phyloP scores from a whole-genome alignment of 2,113 vertebrate species.

The Sebastes schlegelii region DNA sequence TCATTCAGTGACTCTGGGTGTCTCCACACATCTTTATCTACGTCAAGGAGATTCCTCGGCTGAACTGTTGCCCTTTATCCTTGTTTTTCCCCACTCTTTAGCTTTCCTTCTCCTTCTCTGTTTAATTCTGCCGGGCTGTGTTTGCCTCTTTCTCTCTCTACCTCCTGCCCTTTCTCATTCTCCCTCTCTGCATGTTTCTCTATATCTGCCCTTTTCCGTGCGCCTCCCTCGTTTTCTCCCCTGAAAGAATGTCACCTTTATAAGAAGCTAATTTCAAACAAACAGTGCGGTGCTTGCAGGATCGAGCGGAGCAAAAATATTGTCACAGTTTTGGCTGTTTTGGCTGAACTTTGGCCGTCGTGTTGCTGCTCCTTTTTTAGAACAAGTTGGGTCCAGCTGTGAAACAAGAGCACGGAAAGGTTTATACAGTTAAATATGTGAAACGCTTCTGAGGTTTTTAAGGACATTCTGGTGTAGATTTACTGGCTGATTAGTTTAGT shows the following conservation, averaged over 20 bases:
- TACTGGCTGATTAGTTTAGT: background rate
- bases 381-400: background rate
- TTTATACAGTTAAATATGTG: background rate
- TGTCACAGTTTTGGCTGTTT: conserved; percentile 4
- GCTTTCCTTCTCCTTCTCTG: background rate
- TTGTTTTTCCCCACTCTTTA: background rate
- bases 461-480: background rate
- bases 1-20: background rate
- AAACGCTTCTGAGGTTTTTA: background rate
- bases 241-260: conserved; percentile 29
- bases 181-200: background rate
- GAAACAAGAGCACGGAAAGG: background rate
- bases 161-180: background rate
- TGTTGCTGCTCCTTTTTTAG: background rate
- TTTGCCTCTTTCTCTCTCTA: background rate
- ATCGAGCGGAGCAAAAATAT: background rate
- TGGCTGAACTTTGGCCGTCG: background rate
- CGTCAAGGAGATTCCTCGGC: background rate
- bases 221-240: conserved; percentile 19
- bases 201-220: background rate
- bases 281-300: background rate
- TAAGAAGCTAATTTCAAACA: conserved; percentile 13
- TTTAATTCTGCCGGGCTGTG: background rate
- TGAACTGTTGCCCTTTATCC: background rate
- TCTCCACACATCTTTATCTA: background rate